Evolutionary conservation across 1,140 invertebrate species (phyloP), one percentile per base, ranked within the genome.

Genomic region (Dreissena rostriformis): DNA sequence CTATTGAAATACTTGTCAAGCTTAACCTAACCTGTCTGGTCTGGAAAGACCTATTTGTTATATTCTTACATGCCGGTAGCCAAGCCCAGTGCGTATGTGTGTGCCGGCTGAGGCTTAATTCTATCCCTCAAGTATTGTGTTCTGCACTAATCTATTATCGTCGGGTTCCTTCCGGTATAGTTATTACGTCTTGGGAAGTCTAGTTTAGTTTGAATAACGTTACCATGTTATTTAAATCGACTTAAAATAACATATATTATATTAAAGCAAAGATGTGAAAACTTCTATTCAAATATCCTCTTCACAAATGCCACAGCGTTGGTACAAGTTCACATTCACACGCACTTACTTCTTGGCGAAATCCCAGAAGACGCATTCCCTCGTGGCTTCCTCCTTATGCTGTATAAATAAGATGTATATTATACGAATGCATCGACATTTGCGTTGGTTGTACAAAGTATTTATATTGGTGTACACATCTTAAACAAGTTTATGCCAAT

Each of bases 311-410:
- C 17, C 4, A 61, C 22, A 72, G 51, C 0, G 39, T 51, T 11
- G 17, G 15, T 15, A 6, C 11, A 74, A 39, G 28, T 65, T 22
- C 5, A 63, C 28, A 24, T 8, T 8, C 29, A 39, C 17, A 63
- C 1, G 39, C 51, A 17, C 29, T 24, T 84, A 87, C 86, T 67
- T 83, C 65, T 72, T 7, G 2, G 75, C 49, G 28, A 85, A 87
- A 52, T 84, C 82, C 86, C 86, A 87, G 63, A 81, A 87, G 11
- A 80, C 85, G 61, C 86, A 87, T 29, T 75, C 28, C 61, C 86
- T 53, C 51, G 72, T 74, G 17, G 82, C 82, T 57, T 87, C 86
- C 53, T 82, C n/a, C 55, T 82, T 74, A 22, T 24, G 10, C 61
- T 67, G 55, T n/a, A 24, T 24, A 66, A 28, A 55, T 65, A 83